Percentiles rank a stretch among this genome's conserved stretches.
phyloP scores from a whole-genome alignment of 2,113 vertebrate genomes.

The Sebastes fasciatus region DNA sequence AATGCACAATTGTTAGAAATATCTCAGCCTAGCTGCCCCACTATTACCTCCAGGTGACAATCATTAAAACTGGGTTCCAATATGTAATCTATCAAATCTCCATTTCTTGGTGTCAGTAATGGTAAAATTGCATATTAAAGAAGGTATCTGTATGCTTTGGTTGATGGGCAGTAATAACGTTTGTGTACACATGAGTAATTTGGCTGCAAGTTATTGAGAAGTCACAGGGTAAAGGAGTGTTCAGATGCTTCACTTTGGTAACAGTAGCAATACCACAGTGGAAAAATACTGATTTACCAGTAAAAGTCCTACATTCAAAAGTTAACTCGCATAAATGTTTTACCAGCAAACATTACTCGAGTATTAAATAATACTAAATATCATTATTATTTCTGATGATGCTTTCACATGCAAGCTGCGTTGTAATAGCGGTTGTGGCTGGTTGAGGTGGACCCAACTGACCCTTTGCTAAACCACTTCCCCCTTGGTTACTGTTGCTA shows the following conservation, averaged over 20 bases:
- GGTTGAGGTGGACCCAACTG: no score
- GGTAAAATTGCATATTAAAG: not conserved
- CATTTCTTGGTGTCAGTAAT: not conserved
- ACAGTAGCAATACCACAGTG: not conserved
- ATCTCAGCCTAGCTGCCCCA: no score
- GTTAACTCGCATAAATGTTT: not conserved
- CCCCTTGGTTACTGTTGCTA: no score
- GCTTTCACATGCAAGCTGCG: no score
- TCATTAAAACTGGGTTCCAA: not conserved
- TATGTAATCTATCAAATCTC: not conserved
- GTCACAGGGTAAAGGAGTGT: not conserved
- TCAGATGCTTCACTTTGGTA: not conserved
- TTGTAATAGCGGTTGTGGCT: no score
- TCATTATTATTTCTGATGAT: no score
- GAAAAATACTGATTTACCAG: not conserved
- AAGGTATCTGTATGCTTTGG: not conserved
- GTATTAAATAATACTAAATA: no score
- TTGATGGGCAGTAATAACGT: not conserved
- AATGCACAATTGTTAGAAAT: no score
- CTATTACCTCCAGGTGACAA: no score
- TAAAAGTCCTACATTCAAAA: not conserved
- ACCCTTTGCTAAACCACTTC: no score
- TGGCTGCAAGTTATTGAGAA: not conserved
- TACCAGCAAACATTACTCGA: no score
- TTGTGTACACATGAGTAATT: not conserved